Base-by-base conservation (phyloP, 2,888 invertebrate species). In the Pyrrhosoma nymphula region DNA sequence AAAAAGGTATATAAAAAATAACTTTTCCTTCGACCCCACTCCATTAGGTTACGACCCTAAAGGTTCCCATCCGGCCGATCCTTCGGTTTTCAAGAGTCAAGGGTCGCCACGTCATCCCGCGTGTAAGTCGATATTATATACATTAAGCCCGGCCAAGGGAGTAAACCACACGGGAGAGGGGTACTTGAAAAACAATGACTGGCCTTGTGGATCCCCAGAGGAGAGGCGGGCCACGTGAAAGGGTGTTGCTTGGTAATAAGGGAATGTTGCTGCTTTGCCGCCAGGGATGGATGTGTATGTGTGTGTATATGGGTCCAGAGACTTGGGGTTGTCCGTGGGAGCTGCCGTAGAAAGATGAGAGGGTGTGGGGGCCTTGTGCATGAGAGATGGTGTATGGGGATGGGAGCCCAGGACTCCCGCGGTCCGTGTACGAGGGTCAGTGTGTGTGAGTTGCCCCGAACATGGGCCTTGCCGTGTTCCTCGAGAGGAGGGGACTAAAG, bases 181-280 rank as follows among this genome's bases (percentile, higher is more conserved):
- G 75, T 55, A 93, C 93, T 93, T 47, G 93, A 93, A 93, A 93
- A 69, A 93, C 93, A 93, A 93, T 93, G 93, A 93, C 69, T 69
- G 75, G 39, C 69, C 69, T 93, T 93, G 93, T 93, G 93, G 69
- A 93, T 56, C 60, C 82, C 60, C 91, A 91, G 20, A 60, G 63
- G 47, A 75, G 91, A 55, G 39, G 60, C 23, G 91, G 47, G 69
- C 69, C 0, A 16, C 26, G 23, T 60, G 69, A 69, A 93, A 60
- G 69, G 63, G 69, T 63, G 69, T 60, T 91, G 91, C 35, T 60
- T 82, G 35, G 39, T 89, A 47, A 56, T 89, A 56, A n/a, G 89
- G 47, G 89, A 56, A 89, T 26, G 47, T 1, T 89, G 55, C 10
- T 88, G 89, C 55, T n/a, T 55, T 55, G 89, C 47, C 8, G 47